Evolutionary conservation across 2,113 vertebrate species (phyloP), one percentile per base, ranked within the genome.

Genomic region (Rhagologus leucostigma): DNA sequence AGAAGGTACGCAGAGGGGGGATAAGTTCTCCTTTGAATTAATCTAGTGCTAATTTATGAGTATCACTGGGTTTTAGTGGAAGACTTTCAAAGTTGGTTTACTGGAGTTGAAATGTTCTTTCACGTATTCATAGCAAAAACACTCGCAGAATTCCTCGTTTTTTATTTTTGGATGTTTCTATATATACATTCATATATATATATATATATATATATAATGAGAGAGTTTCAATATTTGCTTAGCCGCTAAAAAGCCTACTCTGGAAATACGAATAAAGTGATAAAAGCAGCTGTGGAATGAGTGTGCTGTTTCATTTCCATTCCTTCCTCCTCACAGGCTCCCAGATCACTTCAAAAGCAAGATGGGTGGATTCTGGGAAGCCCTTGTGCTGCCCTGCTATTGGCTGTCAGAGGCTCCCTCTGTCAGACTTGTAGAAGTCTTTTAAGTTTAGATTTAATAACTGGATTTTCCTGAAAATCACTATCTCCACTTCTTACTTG

Each of bases 181-280:
- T 89, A 47, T 56, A 69, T 49, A 62, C 10, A 18, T 17, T n/a
- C 30, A 35, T 30, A 69, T 13, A 79, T 57, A 69, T 57, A 35
- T 30, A 69, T 13, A 79, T 57, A 69, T 57, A 33, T 67, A 47
- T 76, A 70, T 81, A 68, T 55, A 64, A 90, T 46, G 59, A 73
- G 10, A 90, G n/a, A 55, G 32, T 79, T 77, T 86, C 62, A 64
- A 44, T 93, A 47, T 87, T 90, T 88, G 96, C 75, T 94, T 94
- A 52, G 70, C 80, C 0, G 6, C 62, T 88, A 29, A 88, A 93
- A 15, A 81, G 26, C 47, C 70, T 95, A 67, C 68, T 92, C 55
- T 77, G 91, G 80, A 93, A 93, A 86, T 80, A 84, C 24, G 46
- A 98, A 98, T 98, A 98, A 98, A 98, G 63, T 76, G 29, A 85